Percentiles rank a stretch among this genome's conserved stretches.
Evolutionary conservation across 2,888 invertebrate species (phyloP).

Genomic region (Drosophila crucigera): DNA sequence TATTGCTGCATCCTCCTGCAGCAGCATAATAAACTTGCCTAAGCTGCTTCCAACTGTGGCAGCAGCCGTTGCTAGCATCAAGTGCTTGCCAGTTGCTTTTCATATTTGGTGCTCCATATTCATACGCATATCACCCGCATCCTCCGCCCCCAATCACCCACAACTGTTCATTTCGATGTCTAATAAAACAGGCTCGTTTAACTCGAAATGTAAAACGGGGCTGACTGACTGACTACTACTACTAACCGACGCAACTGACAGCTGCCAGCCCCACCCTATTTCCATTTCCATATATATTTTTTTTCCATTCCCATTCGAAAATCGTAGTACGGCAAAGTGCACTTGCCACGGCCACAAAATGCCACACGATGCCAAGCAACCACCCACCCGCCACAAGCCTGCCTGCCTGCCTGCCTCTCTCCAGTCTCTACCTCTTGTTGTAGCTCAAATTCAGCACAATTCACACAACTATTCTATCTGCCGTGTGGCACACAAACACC

Average conservation of each 20-base stretch:
- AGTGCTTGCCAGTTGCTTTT: conserved; percentile 20
- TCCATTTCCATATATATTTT: background rate
- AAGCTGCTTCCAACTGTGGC: conserved; percentile 5
- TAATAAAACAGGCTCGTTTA: conserved; percentile 52
- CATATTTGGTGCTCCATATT: conserved; percentile 10
- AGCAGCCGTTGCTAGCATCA: background rate
- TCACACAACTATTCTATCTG: conserved; percentile 29
- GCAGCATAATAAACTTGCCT: conserved; percentile 16
- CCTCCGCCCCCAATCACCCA: background rate
- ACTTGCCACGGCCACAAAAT: conserved; percentile 75
- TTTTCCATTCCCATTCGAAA: conserved; percentile 17
- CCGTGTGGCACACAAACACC: conserved; percentile 17
- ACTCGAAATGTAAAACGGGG: conserved; percentile 33
- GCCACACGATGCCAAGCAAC: conserved; percentile 26
- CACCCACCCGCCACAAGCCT: background rate
- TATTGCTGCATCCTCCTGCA: conserved; percentile 5
- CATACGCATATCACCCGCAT: background rate
- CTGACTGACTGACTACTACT: conserved; percentile 11
- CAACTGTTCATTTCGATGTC: conserved; percentile 35
- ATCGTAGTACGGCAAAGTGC: conserved; percentile 74
- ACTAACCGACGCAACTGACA: conserved; percentile 52
- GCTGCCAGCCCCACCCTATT: conserved; percentile 55
- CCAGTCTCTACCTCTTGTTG: background rate
- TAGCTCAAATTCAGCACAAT: conserved; percentile 11
- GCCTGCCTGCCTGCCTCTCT: background rate